phyloP scores from a whole-genome alignment of 2,113 vertebrate genomes.

The Nothoprocta perdicaria region DNA sequence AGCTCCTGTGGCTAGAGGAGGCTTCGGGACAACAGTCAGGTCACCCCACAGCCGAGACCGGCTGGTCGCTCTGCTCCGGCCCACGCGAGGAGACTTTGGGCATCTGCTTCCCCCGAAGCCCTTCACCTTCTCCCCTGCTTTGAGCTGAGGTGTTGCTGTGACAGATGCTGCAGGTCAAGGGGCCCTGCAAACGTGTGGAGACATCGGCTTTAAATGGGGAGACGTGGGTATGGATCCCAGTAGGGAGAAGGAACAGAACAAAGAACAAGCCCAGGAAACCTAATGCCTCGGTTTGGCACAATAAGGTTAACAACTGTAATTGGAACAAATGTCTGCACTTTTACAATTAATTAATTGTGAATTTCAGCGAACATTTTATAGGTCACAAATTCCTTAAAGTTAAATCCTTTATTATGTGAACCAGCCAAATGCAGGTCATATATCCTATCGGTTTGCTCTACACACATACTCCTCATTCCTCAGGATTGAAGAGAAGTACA shows the following conservation, averaged over 20 bases:
- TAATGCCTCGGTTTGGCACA: background rate
- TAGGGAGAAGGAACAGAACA: no score
- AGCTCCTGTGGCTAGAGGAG: background rate
- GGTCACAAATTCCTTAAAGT: constrained; percentile 18
- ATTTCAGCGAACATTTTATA: constrained; percentile 45
- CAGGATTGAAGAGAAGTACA: constrained; percentile 35
- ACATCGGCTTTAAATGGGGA: background rate
- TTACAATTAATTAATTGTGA: constrained; percentile 12
- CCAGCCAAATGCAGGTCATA: background rate
- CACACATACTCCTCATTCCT: constrained; percentile 19
- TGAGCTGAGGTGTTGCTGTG: background rate
- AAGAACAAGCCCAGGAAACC: background rate
- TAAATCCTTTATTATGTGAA: constrained; percentile 27
- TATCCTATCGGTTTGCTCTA: background rate
- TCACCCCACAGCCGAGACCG: background rate
- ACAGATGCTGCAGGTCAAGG: background rate
- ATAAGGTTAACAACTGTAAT: background rate
- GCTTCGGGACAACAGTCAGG: constrained; percentile 24
- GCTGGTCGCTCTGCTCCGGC: background rate
- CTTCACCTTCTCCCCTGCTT: background rate
- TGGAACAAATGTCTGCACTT: background rate
- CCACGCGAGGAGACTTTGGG: background rate
- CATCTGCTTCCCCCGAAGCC: background rate
- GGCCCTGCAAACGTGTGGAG: background rate
- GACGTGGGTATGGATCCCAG: background rate